Conservation (phyloP, 1,140 invertebrate genomes). For the Neodiprion pinetum region DNA sequence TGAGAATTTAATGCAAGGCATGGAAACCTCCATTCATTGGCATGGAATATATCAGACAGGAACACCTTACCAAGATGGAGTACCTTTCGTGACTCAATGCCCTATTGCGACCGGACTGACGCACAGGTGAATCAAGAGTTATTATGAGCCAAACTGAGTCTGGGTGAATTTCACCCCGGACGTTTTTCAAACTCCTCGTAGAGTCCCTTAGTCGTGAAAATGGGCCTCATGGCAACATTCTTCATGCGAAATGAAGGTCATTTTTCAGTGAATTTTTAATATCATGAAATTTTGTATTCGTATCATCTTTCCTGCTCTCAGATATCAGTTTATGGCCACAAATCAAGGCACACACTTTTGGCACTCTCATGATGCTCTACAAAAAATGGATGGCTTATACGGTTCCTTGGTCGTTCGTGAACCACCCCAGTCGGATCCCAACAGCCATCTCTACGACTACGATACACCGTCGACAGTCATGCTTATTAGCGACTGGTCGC, state of each 20-base stretch:
- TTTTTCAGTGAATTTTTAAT: neutral
- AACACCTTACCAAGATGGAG: constrained; percentile 89
- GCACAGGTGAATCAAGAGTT: constrained; percentile 67
- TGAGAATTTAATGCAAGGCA: constrained; percentile 80
- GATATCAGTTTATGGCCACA: constrained; percentile 45
- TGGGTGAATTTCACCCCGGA: too few species aligned
- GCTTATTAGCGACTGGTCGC: constrained; percentile 79
- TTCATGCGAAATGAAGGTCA: too few species aligned
- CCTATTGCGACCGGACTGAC: constrained; percentile 84
- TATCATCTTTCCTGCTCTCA: constrained; percentile 25
- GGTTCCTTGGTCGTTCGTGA: constrained; percentile 34
- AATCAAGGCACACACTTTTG: constrained; percentile 63
- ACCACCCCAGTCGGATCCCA: constrained; percentile 17
- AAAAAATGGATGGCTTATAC: constrained; percentile 42
- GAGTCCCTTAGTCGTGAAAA: too few species aligned
- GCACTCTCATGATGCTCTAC: constrained; percentile 56
- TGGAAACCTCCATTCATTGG: constrained; percentile 88
- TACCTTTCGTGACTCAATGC: constrained; percentile 89
- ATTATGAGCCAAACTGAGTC: too few species aligned
- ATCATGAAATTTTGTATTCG: too few species aligned
- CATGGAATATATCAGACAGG: constrained; percentile 83
- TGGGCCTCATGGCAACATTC: too few species aligned
- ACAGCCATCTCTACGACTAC: constrained; percentile 43
- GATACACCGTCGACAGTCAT: constrained; percentile 70
- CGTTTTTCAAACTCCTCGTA: too few species aligned